A percentile compares a stretch with the other conserved stretches of the same genome.
These are phyloP conservation scores for Himantopus leucocephalus DNA, from an alignment of 2,113 vertebrate species.

Conservation along the genomic window DNA sequence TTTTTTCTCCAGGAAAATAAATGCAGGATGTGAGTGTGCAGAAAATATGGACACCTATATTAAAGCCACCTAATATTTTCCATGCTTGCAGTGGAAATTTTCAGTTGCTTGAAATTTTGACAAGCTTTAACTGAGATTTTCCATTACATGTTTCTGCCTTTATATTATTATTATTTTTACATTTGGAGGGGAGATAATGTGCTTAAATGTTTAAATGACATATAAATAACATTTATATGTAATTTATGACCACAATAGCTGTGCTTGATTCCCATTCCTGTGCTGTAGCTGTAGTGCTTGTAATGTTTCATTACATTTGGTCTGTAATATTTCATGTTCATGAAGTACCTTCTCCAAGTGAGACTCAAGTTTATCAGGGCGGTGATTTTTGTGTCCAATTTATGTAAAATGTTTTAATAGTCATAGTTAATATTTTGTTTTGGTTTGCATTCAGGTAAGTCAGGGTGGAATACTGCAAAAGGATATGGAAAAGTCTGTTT, in stretches of 20 bases:
- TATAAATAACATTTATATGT: background rate
- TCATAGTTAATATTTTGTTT: background rate
- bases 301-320: background rate
- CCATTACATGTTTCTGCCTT: background rate
- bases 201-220: background rate
- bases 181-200: background rate
- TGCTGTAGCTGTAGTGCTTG: background rate
- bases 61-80: background rate
- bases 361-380: background rate
- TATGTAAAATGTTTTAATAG: background rate
- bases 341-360: background rate
- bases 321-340: background rate
- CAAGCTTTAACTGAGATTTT: background rate
- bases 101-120: constrained; percentile 6
- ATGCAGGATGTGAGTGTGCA: background rate
- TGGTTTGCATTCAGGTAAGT: constrained; percentile 42
- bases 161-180: background rate
- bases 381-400: background rate
- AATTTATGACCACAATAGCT: background rate
- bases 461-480: constrained; percentile 4
- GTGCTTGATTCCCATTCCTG: background rate
- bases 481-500: constrained; percentile 67
- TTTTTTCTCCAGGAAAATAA: background rate
- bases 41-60: background rate
- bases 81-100: background rate